A percentile compares a stretch with the other conserved stretches of the same genome.
phyloP scores from a whole-genome alignment of 2,888 invertebrate genomes.

The Drymonia ruficornis region DNA sequence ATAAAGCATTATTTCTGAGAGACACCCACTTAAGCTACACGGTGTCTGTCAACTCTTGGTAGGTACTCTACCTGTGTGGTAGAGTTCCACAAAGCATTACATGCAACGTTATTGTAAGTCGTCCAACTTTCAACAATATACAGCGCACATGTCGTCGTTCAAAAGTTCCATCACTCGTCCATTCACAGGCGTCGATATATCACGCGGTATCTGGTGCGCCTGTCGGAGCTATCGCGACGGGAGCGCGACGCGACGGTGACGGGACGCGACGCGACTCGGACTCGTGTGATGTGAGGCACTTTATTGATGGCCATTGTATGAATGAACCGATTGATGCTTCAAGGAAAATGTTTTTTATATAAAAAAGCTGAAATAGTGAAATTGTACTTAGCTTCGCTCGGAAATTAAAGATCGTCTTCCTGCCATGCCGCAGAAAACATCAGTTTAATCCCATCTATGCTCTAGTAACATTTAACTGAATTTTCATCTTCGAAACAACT shows the following conservation, averaged over 20 bases:
- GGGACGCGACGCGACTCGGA: conserved; percentile 18
- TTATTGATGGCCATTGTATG: conserved; percentile 42
- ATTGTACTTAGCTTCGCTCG: too few relatives aligned
- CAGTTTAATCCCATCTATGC: too few relatives aligned
- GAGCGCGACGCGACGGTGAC: conserved; percentile 18
- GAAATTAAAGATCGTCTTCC: too few relatives aligned
- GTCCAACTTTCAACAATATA: neutral
- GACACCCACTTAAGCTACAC: too few relatives aligned
- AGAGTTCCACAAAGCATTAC: too few relatives aligned
- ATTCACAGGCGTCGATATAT: conserved; percentile 30
- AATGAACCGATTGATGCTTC: conserved; percentile 17
- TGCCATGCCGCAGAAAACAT: too few relatives aligned
- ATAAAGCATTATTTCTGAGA: too few relatives aligned
- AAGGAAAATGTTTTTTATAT: conserved; percentile 21
- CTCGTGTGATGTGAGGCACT: conserved; percentile 19
- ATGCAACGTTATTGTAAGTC: neutral
- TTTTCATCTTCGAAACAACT: too few relatives aligned
- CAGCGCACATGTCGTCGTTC: neutral
- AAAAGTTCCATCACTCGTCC: conserved; percentile 1
- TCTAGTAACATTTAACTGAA: too few relatives aligned
- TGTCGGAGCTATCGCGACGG: conserved; percentile 25
- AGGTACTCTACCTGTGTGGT: too few relatives aligned
- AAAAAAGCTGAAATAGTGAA: neutral
- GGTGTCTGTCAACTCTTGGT: too few relatives aligned
- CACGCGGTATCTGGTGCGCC: conserved; percentile 34